Conservation (phyloP, 2,113 vertebrate species). For the Haplochromis burtoni region DNA sequence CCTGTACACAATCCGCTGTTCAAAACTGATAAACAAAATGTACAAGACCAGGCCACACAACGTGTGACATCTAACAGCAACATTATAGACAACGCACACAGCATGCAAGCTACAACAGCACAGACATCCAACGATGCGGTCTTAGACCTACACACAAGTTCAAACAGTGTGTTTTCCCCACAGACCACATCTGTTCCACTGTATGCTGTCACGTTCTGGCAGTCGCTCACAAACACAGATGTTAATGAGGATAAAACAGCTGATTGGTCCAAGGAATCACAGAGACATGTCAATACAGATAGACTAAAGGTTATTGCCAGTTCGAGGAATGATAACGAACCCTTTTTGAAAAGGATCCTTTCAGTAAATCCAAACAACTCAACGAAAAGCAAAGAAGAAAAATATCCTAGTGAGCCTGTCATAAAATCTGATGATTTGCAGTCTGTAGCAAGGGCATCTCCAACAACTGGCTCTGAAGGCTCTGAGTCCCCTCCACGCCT, state of each 20-base stretch:
- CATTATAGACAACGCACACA: background rate
- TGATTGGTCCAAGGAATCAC: background rate
- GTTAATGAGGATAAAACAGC: constrained; percentile 6
- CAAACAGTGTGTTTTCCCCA: constrained; percentile 11
- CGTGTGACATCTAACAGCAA: background rate
- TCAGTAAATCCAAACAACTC: background rate
- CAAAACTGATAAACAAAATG: background rate
- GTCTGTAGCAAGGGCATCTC: background rate
- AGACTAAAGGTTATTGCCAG: background rate
- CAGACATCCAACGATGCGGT: background rate
- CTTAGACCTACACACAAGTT: background rate
- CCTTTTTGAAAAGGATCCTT: background rate
- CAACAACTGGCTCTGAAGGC: background rate
- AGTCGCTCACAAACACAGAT: constrained; percentile 22
- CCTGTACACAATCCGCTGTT: background rate
- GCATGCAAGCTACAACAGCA: background rate
- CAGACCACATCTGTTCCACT: constrained; percentile 55
- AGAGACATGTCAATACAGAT: background rate
- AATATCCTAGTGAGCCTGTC: background rate
- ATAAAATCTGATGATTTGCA: background rate
- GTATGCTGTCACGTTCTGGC: constrained; percentile 19
- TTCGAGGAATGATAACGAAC: background rate
- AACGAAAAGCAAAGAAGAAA: background rate
- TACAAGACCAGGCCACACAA: background rate
- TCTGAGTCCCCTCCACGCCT: background rate